phyloP scores from a whole-genome alignment of 2,797 vertebrate species.

The Crenichthys baileyi region DNA sequence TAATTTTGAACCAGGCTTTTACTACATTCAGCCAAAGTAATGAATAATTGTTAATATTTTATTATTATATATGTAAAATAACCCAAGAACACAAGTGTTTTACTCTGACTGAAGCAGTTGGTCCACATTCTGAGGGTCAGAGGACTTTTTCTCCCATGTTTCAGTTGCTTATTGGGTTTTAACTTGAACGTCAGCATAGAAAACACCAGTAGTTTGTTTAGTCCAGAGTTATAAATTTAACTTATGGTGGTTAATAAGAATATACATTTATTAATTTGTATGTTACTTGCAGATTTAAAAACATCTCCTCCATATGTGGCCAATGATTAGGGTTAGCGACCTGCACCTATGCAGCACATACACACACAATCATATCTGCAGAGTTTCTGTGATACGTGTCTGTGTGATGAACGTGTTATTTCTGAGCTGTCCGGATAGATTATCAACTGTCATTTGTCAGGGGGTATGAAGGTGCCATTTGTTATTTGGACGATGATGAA shows the following conservation, averaged over 20 bases:
- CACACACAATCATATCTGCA: constrained; percentile 2
- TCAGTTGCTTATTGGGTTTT: not conserved
- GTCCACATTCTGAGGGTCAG: not conserved
- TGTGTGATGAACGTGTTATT: constrained; percentile 75
- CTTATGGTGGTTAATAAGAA: not conserved
- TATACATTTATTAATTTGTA: not conserved
- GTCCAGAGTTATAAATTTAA: not conserved
- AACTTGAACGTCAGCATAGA: not conserved
- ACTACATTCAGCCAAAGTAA: not conserved
- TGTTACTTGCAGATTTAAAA: not conserved
- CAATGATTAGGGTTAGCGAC: constrained; percentile 40
- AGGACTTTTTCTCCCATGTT: not conserved
- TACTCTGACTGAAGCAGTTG: not conserved
- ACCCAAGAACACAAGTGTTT: not conserved
- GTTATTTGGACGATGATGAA: constrained; percentile 81
- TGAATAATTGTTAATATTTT: not conserved
- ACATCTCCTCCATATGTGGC: constrained; percentile 37
- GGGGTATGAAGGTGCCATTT: constrained; percentile 75
- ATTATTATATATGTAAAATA: not conserved
- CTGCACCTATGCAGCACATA: constrained; percentile 13
- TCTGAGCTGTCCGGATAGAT: constrained; percentile 72
- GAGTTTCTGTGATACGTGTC: constrained; percentile 47
- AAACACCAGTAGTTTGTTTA: not conserved
- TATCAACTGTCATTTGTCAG: constrained; percentile 80
- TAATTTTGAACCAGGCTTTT: not conserved